phyloP scores from a whole-genome alignment of 2,888 invertebrate genomes.

The Eremobia ochroleuca region DNA sequence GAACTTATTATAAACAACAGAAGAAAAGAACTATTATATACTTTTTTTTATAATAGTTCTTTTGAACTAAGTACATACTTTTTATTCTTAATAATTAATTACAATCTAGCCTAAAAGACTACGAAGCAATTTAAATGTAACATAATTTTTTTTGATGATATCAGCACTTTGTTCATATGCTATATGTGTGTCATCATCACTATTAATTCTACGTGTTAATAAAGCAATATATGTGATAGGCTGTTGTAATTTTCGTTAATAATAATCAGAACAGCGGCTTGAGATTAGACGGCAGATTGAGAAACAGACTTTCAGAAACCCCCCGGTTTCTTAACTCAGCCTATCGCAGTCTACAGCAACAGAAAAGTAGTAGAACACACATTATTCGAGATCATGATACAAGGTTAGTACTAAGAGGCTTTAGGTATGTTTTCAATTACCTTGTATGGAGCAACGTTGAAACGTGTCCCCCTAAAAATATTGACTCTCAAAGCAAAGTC shows the following conservation, averaged over 20 bases:
- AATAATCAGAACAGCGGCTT: too few species aligned
- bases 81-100: too few species aligned
- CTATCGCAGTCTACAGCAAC: constrained; percentile 13
- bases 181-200: too few species aligned
- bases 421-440: background rate
- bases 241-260: background rate
- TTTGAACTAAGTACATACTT: too few species aligned
- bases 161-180: too few species aligned
- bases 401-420: background rate
- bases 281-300: background rate
- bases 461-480: background rate
- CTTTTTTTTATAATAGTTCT: too few species aligned
- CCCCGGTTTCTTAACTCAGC: constrained; percentile 33
- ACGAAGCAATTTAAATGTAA: too few species aligned
- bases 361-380: background rate
- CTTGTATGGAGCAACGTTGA: background rate
- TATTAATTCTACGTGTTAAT: too few species aligned
- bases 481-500: constrained; percentile 5
- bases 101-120: too few species aligned
- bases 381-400: background rate
- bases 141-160: too few species aligned
- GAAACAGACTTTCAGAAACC: constrained; percentile 15
- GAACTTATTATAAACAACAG: too few species aligned
- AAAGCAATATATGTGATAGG: background rate
- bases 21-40: too few species aligned